Evolutionary conservation across 1,140 invertebrate species (phyloP), one percentile per base, ranked within the genome.

Genomic region (Aphelinus certus): DNA sequence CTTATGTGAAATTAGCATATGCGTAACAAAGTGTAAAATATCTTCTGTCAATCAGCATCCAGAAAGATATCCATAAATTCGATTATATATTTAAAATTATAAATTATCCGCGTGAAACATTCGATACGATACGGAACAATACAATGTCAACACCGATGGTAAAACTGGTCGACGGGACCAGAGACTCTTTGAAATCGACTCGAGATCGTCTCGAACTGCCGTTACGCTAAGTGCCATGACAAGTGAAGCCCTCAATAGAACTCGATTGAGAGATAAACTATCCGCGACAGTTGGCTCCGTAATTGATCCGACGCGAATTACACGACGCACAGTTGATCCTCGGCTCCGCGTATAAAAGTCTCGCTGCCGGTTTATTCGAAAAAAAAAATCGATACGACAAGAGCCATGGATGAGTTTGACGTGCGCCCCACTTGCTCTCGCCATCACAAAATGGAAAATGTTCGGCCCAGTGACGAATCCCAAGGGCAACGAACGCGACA

Each of bases 321-420:
- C 6, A 46, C 62, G 62, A 47, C 10, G 42, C 42, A 65, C 51
- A n/a, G 47, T 51, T 51, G 42, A 45, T 56, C 42, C 45, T 26
- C 7, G 48, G 46, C 3, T 65, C 42, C 2, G 26, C 55, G 46
- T 26, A 60, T 67, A 67, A 57, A 67, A 10, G 65, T 43, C 42
- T n/a, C 10, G 5, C 1, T 3, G 53, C 56, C 53, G 45, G 9
- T 53, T 26, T 26, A 26, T 26, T 26, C 26, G 26, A 26, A 26
- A 26, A 26, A 26, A 26, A 26, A 26, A 26, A 65, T 10, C 7
- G 49, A 51, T 48, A 47, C 26, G 61, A 47, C 4, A 6, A 5
- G 10, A 9, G n/a, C 5, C 48, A 66, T 66, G 70, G 62, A 72
- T n/a, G 70, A 72, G 49, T 63, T 64, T 51, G 70, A 73, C 10